A percentile compares a stretch with the other conserved stretches of the same genome.
These are phyloP conservation scores for Eulemur rubriventer DNA, from an alignment of 2,797 vertebrate genomes.

Conservation along the genomic window DNA sequence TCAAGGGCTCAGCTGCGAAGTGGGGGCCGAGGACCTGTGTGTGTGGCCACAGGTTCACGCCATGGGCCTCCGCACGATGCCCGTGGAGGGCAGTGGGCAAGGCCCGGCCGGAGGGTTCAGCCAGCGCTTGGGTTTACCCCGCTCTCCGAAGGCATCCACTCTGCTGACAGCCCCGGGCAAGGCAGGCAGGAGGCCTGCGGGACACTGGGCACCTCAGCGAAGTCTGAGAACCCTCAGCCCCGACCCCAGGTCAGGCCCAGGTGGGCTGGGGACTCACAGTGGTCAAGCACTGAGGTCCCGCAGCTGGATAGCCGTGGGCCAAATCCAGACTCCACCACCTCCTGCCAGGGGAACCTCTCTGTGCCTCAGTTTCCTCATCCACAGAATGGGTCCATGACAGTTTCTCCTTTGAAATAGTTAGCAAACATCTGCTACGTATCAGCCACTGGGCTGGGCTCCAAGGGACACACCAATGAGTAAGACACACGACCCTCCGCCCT, in stretches of 20 bases:
- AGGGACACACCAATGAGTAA: not conserved
- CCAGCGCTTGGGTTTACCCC: not conserved
- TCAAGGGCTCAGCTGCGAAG: not conserved
- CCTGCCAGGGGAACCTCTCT: not conserved
- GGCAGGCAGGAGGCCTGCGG: not conserved
- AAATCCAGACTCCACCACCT: not conserved
- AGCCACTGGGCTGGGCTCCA: not conserved
- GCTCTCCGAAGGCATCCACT: not conserved
- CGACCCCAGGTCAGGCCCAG: not conserved
- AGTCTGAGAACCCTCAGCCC: not conserved
- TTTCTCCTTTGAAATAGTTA: not conserved
- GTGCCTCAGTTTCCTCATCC: not conserved
- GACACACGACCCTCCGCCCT: not conserved
- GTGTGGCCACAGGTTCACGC: not conserved
- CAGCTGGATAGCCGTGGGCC: not conserved
- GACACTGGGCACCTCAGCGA: too few species aligned
- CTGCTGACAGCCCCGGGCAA: not conserved
- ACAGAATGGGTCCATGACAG: not conserved
- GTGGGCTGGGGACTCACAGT: not conserved
- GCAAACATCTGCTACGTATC: not conserved
- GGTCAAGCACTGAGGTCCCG: not conserved
- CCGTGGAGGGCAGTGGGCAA: not conserved
- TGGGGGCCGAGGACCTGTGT: not conserved
- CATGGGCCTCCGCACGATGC: fast-evolving
- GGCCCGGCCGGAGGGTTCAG: not conserved